A percentile compares a stretch with the other conserved stretches of the same genome.
Conservation (phyloP, 2,113 vertebrate genomes). For the Seriola aureovittata region DNA sequence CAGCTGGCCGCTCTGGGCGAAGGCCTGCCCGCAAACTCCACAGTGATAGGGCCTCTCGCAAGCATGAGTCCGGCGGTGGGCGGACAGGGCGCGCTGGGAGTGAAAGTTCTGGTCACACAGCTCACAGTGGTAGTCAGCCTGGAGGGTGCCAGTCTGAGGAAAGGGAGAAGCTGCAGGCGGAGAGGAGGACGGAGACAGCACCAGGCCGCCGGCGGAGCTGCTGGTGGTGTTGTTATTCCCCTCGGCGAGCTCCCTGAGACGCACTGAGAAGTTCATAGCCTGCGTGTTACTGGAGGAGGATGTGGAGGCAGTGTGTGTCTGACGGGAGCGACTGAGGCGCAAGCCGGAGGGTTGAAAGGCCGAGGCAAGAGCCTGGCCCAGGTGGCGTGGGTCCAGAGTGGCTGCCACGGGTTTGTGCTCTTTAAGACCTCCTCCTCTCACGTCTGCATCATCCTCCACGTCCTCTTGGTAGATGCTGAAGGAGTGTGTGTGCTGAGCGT, state of each 20-base stretch:
- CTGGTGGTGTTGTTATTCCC: constrained; percentile 59
- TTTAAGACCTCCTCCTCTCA: constrained; percentile 83
- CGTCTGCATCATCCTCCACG: constrained; percentile 77
- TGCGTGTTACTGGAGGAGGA: constrained; percentile 80
- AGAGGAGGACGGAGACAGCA: constrained; percentile 76
- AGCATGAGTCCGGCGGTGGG: constrained; percentile 84
- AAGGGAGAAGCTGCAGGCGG: constrained; percentile 80
- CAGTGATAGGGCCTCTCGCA: constrained; percentile 85
- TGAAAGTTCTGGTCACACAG: constrained; percentile 82
- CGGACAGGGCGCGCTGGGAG: constrained; percentile 80
- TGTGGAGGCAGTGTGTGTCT: constrained; percentile 45
- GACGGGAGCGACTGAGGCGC: constrained; percentile 63
- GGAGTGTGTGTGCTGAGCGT: constrained; percentile 84
- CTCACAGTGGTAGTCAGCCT: constrained; percentile 79
- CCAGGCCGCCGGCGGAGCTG: constrained; percentile 51
- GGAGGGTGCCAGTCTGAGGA: constrained; percentile 58
- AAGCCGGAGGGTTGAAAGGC: constrained; percentile 80
- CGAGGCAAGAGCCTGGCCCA: constrained; percentile 92
- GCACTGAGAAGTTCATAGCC: constrained; percentile 90
- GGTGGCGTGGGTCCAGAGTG: constrained; percentile 92
- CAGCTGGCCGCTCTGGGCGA: constrained; percentile 85
- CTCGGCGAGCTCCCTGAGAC: constrained; percentile 82
- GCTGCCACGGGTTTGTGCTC: constrained; percentile 86
- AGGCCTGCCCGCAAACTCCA: constrained; percentile 84
- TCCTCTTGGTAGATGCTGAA: constrained; percentile 87